Percentiles rank a stretch among this genome's conserved stretches.
Evolutionary conservation across 2,113 vertebrate species (phyloP).

Genomic region (Leucopternis melanops): DNA sequence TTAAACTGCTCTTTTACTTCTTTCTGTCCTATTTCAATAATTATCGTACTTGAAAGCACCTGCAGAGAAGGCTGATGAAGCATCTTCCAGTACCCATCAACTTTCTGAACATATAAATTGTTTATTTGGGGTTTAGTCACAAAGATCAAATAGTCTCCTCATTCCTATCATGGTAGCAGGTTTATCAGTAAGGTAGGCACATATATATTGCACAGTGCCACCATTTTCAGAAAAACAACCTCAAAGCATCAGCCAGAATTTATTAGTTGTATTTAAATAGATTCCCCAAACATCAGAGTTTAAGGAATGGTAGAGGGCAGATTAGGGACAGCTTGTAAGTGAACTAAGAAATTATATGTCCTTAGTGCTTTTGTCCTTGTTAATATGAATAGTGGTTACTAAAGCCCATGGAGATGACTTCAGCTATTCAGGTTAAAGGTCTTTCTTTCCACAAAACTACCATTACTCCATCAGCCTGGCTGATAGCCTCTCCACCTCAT

Average conservation of each 20-base stretch:
- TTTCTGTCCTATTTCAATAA: background rate
- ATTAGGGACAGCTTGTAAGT: background rate
- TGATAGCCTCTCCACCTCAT: background rate
- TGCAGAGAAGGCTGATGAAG: background rate
- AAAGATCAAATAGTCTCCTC: background rate
- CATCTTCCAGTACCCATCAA: background rate
- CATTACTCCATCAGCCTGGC: background rate
- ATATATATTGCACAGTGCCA: background rate
- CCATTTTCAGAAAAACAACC: background rate
- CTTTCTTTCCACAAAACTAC: background rate
- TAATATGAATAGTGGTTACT: background rate
- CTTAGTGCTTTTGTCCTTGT: background rate
- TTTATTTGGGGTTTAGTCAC: background rate
- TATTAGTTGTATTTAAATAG: background rate
- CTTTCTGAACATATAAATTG: background rate
- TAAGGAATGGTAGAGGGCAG: background rate
- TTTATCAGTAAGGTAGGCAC: background rate
- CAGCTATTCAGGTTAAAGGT: background rate
- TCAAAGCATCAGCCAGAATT: background rate
- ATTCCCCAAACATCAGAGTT: background rate
- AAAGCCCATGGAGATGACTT: background rate
- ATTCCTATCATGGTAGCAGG: background rate
- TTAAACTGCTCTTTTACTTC: background rate
- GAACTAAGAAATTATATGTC: background rate
- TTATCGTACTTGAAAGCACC: background rate